Evolutionary conservation across 2,888 invertebrate genomes (phyloP).

Genomic region (Aquatica leii): DNA sequence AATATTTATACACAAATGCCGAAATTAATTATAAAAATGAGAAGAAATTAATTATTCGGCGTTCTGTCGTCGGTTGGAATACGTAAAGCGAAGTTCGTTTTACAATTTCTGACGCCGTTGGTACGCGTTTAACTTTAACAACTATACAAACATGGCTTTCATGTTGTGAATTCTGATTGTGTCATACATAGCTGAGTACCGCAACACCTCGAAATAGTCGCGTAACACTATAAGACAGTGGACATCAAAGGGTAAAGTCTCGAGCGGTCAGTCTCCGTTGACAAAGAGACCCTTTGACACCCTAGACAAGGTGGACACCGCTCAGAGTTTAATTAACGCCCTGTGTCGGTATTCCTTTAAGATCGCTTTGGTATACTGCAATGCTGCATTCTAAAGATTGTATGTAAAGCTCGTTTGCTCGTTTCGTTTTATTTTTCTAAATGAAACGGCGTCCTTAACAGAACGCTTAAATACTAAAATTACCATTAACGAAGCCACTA

Average conservation of each 20-base stretch:
- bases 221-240: constrained; percentile 60
- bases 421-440: neutral
- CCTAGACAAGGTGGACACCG: constrained; percentile 56
- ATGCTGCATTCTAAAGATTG: constrained; percentile 45
- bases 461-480: too few relatives aligned
- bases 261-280: constrained; percentile 57
- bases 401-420: constrained; percentile 39
- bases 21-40: constrained; percentile 36
- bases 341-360: constrained; percentile 56
- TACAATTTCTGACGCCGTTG: constrained; percentile 32
- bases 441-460: too few relatives aligned
- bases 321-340: constrained; percentile 58
- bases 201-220: constrained; percentile 60
- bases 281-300: constrained; percentile 61
- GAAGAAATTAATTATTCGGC: constrained; percentile 31
- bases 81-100: constrained; percentile 6
- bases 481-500: too few relatives aligned
- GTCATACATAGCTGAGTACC: constrained; percentile 60
- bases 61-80: constrained; percentile 19
- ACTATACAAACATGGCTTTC: constrained; percentile 38
- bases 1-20: constrained; percentile 37
- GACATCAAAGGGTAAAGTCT: constrained; percentile 58
- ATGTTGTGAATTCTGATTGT: constrained; percentile 41
- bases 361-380: constrained; percentile 53
- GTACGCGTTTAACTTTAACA: constrained; percentile 35